phyloP scores from a whole-genome alignment of 2,113 vertebrate species.

The Calonectris borealis region DNA sequence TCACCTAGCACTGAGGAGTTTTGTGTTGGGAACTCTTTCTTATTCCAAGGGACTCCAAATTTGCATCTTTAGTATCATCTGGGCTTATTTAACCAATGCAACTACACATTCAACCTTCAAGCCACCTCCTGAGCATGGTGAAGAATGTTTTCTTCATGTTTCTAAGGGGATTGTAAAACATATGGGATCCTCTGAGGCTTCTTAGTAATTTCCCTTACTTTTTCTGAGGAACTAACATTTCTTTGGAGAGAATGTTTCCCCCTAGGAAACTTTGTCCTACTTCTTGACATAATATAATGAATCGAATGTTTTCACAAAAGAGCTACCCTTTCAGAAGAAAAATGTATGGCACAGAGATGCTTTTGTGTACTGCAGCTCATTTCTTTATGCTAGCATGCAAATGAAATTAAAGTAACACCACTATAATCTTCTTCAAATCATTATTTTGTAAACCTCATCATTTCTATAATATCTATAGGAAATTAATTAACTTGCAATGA shows the following conservation, averaged over 20 bases:
- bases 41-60: neutral
- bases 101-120: neutral
- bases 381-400: neutral
- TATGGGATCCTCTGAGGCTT: neutral
- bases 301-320: neutral
- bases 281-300: neutral
- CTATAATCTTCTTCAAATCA: neutral
- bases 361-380: neutral
- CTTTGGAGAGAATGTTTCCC: neutral
- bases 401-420: neutral
- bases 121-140: neutral
- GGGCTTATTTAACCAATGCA: neutral
- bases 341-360: neutral
- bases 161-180: neutral
- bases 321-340: neutral
- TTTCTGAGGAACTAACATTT: neutral
- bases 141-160: neutral
- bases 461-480: neutral
- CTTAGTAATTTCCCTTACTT: neutral
- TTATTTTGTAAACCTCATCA: neutral
- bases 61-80: neutral
- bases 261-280: neutral
- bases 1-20: neutral
- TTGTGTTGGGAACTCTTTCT: neutral
- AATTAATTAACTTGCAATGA: neutral